These are phyloP conservation scores for Athripsodes cinereus DNA, from an alignment of 2,888 invertebrate species.

Conservation along the genomic window DNA sequence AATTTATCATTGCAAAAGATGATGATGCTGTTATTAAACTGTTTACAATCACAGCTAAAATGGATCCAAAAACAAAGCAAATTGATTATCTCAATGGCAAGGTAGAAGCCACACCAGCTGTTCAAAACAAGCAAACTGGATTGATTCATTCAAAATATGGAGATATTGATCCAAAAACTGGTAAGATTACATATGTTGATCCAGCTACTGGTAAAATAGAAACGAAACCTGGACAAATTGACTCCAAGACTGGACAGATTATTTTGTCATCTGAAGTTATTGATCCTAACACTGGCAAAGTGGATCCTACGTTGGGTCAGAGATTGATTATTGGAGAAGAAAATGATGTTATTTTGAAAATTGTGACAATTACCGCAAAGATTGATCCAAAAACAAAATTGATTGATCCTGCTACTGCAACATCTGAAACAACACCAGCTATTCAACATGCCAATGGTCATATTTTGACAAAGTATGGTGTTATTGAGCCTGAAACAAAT, in stretches of 20 bases:
- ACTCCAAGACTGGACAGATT: constrained; percentile 50
- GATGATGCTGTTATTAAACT: constrained; percentile 46
- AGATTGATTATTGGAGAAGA: constrained; percentile 42
- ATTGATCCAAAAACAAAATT: constrained; percentile 44
- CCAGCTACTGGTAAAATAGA: constrained; percentile 44
- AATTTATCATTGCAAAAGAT: constrained; percentile 41
- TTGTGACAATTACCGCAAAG: constrained; percentile 40
- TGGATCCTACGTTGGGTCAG: constrained; percentile 58
- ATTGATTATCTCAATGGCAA: constrained; percentile 51
- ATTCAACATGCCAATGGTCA: constrained; percentile 41
- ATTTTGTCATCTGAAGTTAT: constrained; percentile 49
- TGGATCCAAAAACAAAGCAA: constrained; percentile 54
- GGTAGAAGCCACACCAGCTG: constrained; percentile 50
- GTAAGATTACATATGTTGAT: constrained; percentile 44
- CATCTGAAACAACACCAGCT: constrained; percentile 51
- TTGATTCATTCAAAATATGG: constrained; percentile 50
- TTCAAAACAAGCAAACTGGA: constrained; percentile 39
- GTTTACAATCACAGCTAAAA: constrained; percentile 50
- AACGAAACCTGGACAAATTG: constrained; percentile 42
- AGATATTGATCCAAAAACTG: constrained; percentile 56
- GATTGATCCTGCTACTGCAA: constrained; percentile 49
- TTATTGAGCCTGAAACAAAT: constrained; percentile 57
- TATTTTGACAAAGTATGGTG: constrained; percentile 57
- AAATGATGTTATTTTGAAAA: constrained; percentile 35
- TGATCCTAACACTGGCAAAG: constrained; percentile 54